Percentiles rank a stretch among this genome's conserved stretches.
These are phyloP conservation scores for Pteronotus mesoamericanus DNA, from an alignment of 2,797 vertebrate genomes.

Conservation along the genomic window DNA sequence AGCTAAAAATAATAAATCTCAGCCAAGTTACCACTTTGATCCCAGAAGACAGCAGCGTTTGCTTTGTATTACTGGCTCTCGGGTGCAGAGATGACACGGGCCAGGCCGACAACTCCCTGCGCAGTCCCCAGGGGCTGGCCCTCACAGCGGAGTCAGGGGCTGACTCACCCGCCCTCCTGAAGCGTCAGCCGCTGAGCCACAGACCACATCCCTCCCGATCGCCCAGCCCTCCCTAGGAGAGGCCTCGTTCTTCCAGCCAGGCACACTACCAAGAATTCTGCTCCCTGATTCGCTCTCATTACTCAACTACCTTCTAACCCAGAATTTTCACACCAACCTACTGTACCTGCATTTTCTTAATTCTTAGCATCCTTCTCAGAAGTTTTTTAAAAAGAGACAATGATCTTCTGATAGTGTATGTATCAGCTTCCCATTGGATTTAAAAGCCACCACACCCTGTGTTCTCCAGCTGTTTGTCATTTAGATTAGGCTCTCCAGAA, in stretches of 20 bases:
- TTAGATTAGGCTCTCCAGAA: too few species aligned
- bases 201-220: neutral
- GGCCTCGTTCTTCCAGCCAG: neutral
- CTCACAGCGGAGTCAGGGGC: neutral
- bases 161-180: fast-evolving
- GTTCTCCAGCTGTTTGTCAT: neutral
- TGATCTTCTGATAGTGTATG: neutral
- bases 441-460: too few species aligned
- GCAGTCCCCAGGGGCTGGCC: neutral
- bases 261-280: too few species aligned
- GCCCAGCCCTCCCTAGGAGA: neutral
- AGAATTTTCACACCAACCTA: neutral
- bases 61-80: neutral
- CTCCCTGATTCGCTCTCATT: fast-evolving
- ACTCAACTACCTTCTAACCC: neutral
- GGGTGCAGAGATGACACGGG: neutral
- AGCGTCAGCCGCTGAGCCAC: neutral
- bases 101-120: fast-evolving
- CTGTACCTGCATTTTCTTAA: neutral
- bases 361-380: neutral
- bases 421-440: neutral
- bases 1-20: neutral
- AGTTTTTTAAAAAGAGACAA: neutral
- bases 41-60: fast-evolving
- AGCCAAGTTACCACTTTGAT: neutral